phyloP scores from a whole-genome alignment of 2,888 invertebrate species.

The Oligia latruncula region DNA sequence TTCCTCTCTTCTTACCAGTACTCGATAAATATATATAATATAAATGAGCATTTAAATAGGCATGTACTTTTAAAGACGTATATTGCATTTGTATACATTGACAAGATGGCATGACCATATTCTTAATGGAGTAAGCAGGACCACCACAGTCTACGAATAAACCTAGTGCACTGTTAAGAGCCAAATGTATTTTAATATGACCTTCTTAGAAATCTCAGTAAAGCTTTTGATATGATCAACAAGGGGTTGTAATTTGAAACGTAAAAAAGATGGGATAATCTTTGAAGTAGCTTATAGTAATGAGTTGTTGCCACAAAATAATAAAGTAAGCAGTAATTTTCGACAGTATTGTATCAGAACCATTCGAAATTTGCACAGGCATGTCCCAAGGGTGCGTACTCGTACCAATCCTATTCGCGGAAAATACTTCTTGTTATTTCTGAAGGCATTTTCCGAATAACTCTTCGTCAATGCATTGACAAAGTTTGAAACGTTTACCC shows the following conservation, averaged over 20 bases:
- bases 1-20: constrained; percentile 20
- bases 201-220: neutral
- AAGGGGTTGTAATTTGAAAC: neutral
- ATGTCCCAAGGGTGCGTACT: constrained; percentile 17
- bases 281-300: neutral
- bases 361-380: neutral
- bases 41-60: neutral
- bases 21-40: constrained; percentile 13
- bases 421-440: neutral
- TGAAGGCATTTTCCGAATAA: neutral
- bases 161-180: neutral
- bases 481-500: neutral
- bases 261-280: neutral
- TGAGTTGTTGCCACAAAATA: neutral
- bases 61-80: neutral
- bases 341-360: neutral
- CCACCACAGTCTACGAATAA: neutral
- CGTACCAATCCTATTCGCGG: neutral
- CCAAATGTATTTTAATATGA: neutral
- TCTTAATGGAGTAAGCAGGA: neutral
- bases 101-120: constrained; percentile 1
- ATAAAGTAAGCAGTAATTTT: neutral
- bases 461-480: no score
- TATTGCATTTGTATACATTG: constrained; percentile 1
- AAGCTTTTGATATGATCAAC: constrained; percentile 12